Base-by-base conservation (phyloP, 2,888 invertebrate species). In the Drosophila recens region DNA sequence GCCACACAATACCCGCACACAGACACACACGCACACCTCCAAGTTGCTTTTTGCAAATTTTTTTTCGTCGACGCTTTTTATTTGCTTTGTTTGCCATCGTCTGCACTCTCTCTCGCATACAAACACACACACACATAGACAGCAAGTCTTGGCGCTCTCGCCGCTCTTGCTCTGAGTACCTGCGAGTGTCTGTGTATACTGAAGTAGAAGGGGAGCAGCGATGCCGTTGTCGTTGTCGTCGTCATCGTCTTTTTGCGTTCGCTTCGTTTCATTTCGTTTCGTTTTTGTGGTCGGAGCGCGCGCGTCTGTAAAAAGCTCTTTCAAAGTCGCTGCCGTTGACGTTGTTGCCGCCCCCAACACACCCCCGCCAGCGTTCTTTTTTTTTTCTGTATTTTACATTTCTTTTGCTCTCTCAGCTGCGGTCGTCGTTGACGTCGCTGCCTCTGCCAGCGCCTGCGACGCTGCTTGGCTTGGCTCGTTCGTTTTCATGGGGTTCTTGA, bases 401-500 rank as follows among this genome's bases (percentile, higher is more conserved):
- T 82, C 82, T 82, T 80, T 72, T 69, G 63, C 72, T 67, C 69
- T 66, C 80, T 61, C 71, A 64, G 75, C 53, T 69, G 66, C 71
- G 68, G 67, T 67, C 72, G 77, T 53, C 38, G 63, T 15, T 45
- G 66, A 43, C 70, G 78, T 48, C 69, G 87, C 62, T 66, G 67
- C 56, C 77, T 64, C 63, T 67, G 77, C 71, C 75, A 51, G 27
- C 82, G 79, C 49, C 56, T 42, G 69, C 83, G 68, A 43, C 81
- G 46, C 75, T 79, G 76, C 73, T 75, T 75, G 70, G 71, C 84
- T 71, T 68, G 75, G 76, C 70, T 48, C 49, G 77, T 67, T 66
- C 67, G 80, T 53, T 75, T 87, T 85, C 83, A 86, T 79, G 84
- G 88, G 91, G 91, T 91, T 91, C 91, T 91, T 91, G 91, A 91